Percentiles rank a stretch among this genome's conserved stretches.
These are phyloP conservation scores for Eurystomus gularis DNA, from an alignment of 2,113 vertebrate species.

Conservation along the genomic window DNA sequence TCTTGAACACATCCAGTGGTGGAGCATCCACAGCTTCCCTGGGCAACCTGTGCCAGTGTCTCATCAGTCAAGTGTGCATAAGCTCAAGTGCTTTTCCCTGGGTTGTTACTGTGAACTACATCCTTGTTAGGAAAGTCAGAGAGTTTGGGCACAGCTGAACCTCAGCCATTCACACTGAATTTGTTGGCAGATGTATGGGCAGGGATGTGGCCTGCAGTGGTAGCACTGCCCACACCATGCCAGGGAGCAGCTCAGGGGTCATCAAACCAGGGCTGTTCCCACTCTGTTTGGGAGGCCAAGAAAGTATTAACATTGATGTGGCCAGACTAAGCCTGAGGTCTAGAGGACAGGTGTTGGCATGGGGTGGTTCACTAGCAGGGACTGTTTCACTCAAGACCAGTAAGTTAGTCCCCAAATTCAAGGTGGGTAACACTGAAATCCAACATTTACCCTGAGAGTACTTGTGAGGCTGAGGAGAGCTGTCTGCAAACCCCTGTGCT, in stretches of 20 bases:
- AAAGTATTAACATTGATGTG: neutral
- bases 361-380: neutral
- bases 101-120: neutral
- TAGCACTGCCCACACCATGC: too few relatives aligned
- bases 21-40: too few relatives aligned
- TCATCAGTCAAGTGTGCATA: too few relatives aligned
- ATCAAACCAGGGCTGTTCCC: neutral
- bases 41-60: too few relatives aligned
- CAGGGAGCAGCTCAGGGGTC: neutral
- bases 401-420: neutral
- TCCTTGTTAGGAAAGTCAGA: neutral
- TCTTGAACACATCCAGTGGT: too few relatives aligned
- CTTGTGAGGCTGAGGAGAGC: neutral
- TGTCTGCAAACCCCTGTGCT: neutral
- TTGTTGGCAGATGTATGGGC: neutral
- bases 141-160: neutral
- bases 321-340: neutral
- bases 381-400: too few relatives aligned
- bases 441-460: neutral
- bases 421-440: fast-evolving
- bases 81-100: neutral
- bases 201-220: neutral
- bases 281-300: neutral
- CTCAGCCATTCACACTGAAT: neutral
- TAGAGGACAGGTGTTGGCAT: neutral